These are phyloP conservation scores for Hippocampus abdominalis DNA, from an alignment of 2,113 vertebrate genomes.

Conservation along the genomic window DNA sequence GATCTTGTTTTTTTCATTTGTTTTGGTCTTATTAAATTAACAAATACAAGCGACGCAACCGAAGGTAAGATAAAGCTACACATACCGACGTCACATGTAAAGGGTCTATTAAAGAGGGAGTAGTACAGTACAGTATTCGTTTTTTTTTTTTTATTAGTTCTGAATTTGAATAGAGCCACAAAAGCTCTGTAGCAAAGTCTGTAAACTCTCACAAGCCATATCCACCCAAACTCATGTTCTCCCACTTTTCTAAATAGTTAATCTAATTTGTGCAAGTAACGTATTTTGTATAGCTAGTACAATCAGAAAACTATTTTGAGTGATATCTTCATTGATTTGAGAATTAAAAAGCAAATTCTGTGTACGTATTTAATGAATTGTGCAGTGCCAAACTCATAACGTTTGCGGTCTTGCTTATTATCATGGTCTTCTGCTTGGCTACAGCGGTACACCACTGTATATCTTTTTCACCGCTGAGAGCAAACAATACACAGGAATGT, in stretches of 20 bases:
- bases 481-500: conserved; percentile 17
- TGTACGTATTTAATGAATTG: conserved; percentile 71
- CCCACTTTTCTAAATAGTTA: conserved; percentile 69
- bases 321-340: conserved; percentile 70
- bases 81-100: not conserved
- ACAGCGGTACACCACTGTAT: conserved; percentile 26
- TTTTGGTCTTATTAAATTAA: not conserved
- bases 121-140: conserved; percentile 45
- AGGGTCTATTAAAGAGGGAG: conserved; percentile 10
- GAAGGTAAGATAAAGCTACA: not conserved
- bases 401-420: conserved; percentile 66
- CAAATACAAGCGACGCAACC: not conserved
- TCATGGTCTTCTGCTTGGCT: conserved; percentile 50
- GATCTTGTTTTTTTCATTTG: not conserved
- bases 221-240: conserved; percentile 62
- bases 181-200: conserved; percentile 79
- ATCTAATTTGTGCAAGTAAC: conserved; percentile 75
- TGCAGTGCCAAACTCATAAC: conserved; percentile 70
- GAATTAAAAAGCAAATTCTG: conserved; percentile 56
- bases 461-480: conserved; percentile 44
- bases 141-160: conserved; percentile 17
- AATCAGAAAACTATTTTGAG: conserved; percentile 69
- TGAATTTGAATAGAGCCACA: conserved; percentile 64
- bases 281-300: conserved; percentile 74
- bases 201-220: conserved; percentile 78